Evolutionary conservation across 1,140 invertebrate species (phyloP), one percentile per base, ranked within the genome.

Genomic region (Bombus pascuorum): DNA sequence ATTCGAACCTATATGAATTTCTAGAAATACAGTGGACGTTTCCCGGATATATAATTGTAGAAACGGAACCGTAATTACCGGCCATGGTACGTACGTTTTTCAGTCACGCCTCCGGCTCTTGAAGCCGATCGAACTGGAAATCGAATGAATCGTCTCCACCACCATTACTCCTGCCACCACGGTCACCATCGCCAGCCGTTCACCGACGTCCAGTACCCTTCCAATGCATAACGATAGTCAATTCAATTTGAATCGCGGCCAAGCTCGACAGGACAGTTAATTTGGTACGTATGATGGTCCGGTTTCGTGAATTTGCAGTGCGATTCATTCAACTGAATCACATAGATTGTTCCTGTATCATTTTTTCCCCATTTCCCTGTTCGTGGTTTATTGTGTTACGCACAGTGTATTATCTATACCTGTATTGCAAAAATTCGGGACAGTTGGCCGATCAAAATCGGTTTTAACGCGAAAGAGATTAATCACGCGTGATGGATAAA

Each of bases 181-280:
- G 37, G 71, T 57, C 57, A n/a, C 71, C 66, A 57, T 80, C 81
- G 18, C 47, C 62, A 3, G 32, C n/a, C 81, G 47, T 53, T 25
- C 47, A n/a, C 39, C 62, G 62, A 34, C n/a, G 73, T 68, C 66
- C 65, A 62, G 32, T 25, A 78, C 68, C 68, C 65, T 83, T 77
- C 76, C 86, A 39, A 87, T 76, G 89, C 90, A 91, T 91, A 92
- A 93, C 88, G 90, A 92, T 90, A 91, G 88, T 91, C 89, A 85
- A 92, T 93, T 92, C 91, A 93, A 92, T 93, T 92, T 92, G 87
- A 92, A 92, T 92, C 91, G 88, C 75, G 88, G 87, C 90, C 89
- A 92, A 91, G 84, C 87, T 91, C 89, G 89, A 93, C 89, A 83
- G 89, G 86, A 91, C 90, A 91, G 91, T 93, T 91, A 91, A 92